These are phyloP conservation scores for Melanerpes aurifrons DNA, from an alignment of 2,113 vertebrate genomes.

Conservation along the genomic window DNA sequence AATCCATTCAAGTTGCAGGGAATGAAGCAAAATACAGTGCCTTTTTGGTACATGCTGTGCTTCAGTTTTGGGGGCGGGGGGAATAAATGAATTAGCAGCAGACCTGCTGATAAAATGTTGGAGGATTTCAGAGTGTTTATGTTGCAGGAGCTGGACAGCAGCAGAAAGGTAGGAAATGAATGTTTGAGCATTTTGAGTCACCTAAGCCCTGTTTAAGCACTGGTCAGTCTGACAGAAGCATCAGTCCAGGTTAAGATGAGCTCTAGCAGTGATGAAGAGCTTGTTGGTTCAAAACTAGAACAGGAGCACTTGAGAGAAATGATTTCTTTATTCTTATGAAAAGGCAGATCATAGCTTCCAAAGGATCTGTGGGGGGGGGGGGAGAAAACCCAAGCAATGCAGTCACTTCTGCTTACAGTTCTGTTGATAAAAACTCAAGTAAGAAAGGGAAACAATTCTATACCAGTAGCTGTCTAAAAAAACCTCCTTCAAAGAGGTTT, in stretches of 20 bases:
- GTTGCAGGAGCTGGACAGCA: neutral
- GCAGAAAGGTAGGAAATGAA: neutral
- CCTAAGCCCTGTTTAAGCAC: neutral
- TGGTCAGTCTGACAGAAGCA: neutral
- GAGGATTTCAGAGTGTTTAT: neutral
- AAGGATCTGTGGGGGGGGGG: rapidly evolving
- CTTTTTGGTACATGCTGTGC: neutral
- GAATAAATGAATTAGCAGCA: neutral
- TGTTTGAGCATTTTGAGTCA: neutral
- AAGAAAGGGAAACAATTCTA: neutral
- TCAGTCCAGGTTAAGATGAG: neutral
- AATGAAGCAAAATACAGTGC: neutral
- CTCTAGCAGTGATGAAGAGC: neutral
- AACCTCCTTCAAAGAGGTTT: neutral
- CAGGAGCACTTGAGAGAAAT: neutral
- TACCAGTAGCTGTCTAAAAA: neutral
- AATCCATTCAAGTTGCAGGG: neutral
- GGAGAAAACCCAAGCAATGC: neutral
- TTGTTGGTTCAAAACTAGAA: neutral
- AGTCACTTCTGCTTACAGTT: neutral
- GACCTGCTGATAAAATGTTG: neutral
- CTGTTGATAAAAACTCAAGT: neutral
- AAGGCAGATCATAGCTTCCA: neutral
- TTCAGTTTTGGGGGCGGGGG: neutral
- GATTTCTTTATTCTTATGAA: neutral